A percentile compares a stretch with the other conserved stretches of the same genome.
Evolutionary conservation across 2,888 invertebrate genomes (phyloP).

Genomic region (Mesorhabditis spiculigera): DNA sequence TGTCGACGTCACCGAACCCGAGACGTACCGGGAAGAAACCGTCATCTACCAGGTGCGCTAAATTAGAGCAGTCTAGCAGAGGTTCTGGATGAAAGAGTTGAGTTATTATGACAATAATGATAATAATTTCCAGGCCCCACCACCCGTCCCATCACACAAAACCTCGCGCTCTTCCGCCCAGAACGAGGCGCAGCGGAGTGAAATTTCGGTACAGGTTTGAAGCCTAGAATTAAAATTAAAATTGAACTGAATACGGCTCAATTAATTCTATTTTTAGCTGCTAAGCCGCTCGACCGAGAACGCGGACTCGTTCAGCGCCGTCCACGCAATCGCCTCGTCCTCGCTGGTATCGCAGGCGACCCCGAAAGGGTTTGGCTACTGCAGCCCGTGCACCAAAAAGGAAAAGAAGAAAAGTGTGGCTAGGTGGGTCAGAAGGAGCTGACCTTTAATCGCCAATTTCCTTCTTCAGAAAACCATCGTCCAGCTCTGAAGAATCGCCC

Average conservation of each 20-base stretch:
- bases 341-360: not conserved
- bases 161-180: not conserved
- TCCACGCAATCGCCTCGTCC: not conserved
- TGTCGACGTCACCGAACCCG: not conserved
- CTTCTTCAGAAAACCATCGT: constrained; percentile 8
- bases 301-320: constrained; percentile 8
- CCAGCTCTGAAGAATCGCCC: constrained; percentile 20
- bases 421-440: too few relatives aligned
- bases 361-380: not conserved
- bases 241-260: not conserved
- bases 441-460: not conserved
- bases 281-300: constrained; percentile 1
- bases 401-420: not conserved
- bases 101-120: too few relatives aligned
- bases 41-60: not conserved
- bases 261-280: not conserved
- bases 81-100: too few relatives aligned
- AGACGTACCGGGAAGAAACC: not conserved
- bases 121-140: constrained; percentile 1
- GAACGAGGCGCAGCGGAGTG: not conserved
- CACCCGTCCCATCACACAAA: not conserved
- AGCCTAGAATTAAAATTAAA: not conserved
- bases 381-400: not conserved
- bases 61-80: not conserved
- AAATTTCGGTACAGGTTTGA: not conserved